Evolutionary conservation across 1,140 invertebrate species (phyloP), one percentile per base, ranked within the genome.

Genomic region (Belonocnema kinseyi): DNA sequence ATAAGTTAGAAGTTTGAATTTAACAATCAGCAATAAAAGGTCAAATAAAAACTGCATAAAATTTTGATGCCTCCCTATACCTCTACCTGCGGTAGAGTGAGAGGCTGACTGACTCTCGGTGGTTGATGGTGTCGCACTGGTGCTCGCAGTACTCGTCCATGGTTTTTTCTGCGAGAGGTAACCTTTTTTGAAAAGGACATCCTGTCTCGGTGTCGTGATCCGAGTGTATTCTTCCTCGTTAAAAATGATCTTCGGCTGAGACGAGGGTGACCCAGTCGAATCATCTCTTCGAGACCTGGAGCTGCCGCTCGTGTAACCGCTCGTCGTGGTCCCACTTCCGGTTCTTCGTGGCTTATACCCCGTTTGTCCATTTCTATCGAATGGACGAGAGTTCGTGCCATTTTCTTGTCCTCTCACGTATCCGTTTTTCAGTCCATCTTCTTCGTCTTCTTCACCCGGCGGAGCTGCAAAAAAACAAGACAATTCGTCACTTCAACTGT

Each of bases 111-210:
- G 91, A 74, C 91, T 92, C 74, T 91, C 91, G 13, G 90, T 89
- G 40, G 90, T 91, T 50, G 90, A 91, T 21, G 90, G 90, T n/a
- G 91, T 91, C 11, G 90, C 91, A 75, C 91, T 91, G 26, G 88
- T 91, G 75, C 89, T 91, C 0, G 85, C 87, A 56, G 84, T 91
- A 16, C 86, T 85, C 8, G 85, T 79, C 87, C 87, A 92, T 5
- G 90, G 90, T 78, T 93, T 94, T 82, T 93, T 94, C 80, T 93
- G 92, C 73, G 92, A 93, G 52, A 95, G 88, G 83, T 95, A 95
- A 26, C 94, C 94, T 85, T 95, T 95, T 86, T 95, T 95, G 86
- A 95, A 95, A 75, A 95, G 88, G n/a, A 95, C 92, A 82, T 95
- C 94, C 87, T 95, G 94, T 72, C 94, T 89, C 11, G 94, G 94